These are phyloP conservation scores for Arrhamphus sclerolepis DNA, from an alignment of 2,797 vertebrate genomes.

Conservation along the genomic window DNA sequence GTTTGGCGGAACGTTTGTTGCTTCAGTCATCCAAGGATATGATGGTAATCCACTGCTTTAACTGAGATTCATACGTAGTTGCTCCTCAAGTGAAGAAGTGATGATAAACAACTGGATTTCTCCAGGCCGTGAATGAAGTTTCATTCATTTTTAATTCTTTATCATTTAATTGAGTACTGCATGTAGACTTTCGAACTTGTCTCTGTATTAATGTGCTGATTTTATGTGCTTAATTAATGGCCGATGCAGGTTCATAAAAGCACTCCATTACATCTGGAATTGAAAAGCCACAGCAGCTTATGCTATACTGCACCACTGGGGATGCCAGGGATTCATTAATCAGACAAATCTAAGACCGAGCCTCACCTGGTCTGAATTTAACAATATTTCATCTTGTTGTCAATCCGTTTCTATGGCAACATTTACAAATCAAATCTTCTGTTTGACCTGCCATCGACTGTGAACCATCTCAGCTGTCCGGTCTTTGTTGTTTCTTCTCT, in stretches of 20 bases:
- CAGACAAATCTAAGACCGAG: slow-evolving; percentile 43
- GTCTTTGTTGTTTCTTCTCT: slow-evolving; percentile 12
- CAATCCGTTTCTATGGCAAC: slow-evolving; percentile 30
- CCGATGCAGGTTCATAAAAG: slow-evolving; percentile 59
- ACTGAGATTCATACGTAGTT: slow-evolving; percentile 40
- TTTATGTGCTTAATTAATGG: slow-evolving; percentile 78
- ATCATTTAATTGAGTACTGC: slow-evolving; percentile 70
- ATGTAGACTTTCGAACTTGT: slow-evolving; percentile 61
- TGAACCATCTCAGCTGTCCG: slow-evolving; percentile 49
- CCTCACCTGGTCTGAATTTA: slow-evolving; percentile 42
- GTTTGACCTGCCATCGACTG: slow-evolving; percentile 51
- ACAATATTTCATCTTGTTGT: slow-evolving; percentile 61
- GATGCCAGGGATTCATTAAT: slow-evolving; percentile 55
- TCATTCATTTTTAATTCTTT: slow-evolving; percentile 64
- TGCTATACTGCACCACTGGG: slow-evolving; percentile 21
- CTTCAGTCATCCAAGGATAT: slow-evolving; percentile 13
- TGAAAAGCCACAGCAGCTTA: slow-evolving; percentile 41
- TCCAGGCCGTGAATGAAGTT: slow-evolving; percentile 24
- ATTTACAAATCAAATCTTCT: slow-evolving; percentile 39
- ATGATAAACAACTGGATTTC: slow-evolving; percentile 67
- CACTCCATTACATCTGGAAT: slow-evolving; percentile 69
- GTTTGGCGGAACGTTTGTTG: background rate
- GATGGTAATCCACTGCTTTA: slow-evolving; percentile 53
- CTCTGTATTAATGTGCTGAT: slow-evolving; percentile 64
- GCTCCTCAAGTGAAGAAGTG: slow-evolving; percentile 31